Evolutionary conservation across 2,113 vertebrate genomes (phyloP), one percentile per base, ranked within the genome.

Genomic region (Mixornis gularis): DNA sequence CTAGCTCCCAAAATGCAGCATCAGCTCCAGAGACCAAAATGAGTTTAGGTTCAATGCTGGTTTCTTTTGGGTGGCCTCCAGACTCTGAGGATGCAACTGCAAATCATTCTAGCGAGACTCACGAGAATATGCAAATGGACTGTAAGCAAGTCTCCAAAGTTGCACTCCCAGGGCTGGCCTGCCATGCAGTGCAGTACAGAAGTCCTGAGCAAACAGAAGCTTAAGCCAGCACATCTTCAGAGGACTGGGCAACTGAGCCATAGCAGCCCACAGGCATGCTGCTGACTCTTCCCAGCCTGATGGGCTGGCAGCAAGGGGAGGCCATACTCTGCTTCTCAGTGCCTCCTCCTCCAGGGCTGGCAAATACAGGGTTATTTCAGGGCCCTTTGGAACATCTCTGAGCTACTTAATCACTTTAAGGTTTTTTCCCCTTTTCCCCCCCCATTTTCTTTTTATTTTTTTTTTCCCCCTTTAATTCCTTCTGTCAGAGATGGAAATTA

Each of bases 1-100:
- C 40, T 68, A 18, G 12, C 10, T 92, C 38, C 41, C 1, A 2
- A 85, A 90, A 63, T 0, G 1, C 44, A 80, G 25, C 38, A 43
- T 83, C 81, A 93, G 85, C 88, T 92, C 49, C 60, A 49, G 30
- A 59, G 58, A 41, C 49, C 24, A 81, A 80, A 74, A 94, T 17
- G 17, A 4, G 1, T 68, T 74, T 44, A 62, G 17, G 19, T 71
- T 38, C 60, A 44, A 26, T 22, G 29, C 5, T 58, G 24, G 6
- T 88, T 94, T 60, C 40, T 40, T 74, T 86, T 90, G 86, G n/a
- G 72, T 71, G 21, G 80, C 29, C 58, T 95, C 65, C 80, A 72
- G 74, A 58, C 14, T 49, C 49, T 34, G 58, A 92, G 46, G 48
- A 24, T 89, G 40, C 26, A 68, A 76, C 25, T 52, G 49, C 46